These are phyloP conservation scores for Dicentrarchus labrax DNA, from an alignment of 2,113 vertebrate genomes.

Conservation along the genomic window DNA sequence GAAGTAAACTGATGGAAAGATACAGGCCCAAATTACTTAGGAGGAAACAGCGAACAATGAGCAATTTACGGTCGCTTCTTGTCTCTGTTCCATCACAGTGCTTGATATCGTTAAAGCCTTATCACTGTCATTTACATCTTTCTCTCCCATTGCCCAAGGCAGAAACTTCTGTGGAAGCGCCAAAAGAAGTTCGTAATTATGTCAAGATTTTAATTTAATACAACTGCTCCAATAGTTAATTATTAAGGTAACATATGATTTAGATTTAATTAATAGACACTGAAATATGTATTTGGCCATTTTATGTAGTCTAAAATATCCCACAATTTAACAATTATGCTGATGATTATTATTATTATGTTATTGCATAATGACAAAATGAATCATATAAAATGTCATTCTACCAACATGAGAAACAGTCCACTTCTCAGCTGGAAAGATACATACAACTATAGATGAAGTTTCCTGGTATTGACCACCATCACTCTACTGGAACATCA, in stretches of 20 bases:
- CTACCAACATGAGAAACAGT: neutral
- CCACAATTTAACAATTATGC: neutral
- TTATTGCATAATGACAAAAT: no score
- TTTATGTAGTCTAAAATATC: neutral
- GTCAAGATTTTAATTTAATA: neutral
- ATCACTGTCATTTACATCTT: slow-evolving; percentile 68
- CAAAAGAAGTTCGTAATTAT: neutral
- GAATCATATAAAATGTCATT: neutral
- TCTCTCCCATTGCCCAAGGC: slow-evolving; percentile 28
- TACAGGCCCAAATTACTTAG: slow-evolving; percentile 76
- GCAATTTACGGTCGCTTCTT: slow-evolving; percentile 68
- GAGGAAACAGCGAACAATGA: slow-evolving; percentile 86
- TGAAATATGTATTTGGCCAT: neutral
- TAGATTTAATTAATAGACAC: neutral
- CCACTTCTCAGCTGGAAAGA: neutral
- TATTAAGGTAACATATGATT: no score
- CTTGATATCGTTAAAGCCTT: slow-evolving; percentile 46
- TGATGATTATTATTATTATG: neutral
- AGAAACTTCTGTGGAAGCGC: neutral
- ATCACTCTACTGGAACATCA: neutral
- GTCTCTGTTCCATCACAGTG: slow-evolving; percentile 47
- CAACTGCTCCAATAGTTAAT: neutral
- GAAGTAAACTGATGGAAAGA: slow-evolving; percentile 83
- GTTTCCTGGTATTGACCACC: neutral
- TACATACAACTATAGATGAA: neutral